These are phyloP conservation scores for Ramphastos sulfuratus DNA, from an alignment of 2,113 vertebrate species.

Conservation along the genomic window DNA sequence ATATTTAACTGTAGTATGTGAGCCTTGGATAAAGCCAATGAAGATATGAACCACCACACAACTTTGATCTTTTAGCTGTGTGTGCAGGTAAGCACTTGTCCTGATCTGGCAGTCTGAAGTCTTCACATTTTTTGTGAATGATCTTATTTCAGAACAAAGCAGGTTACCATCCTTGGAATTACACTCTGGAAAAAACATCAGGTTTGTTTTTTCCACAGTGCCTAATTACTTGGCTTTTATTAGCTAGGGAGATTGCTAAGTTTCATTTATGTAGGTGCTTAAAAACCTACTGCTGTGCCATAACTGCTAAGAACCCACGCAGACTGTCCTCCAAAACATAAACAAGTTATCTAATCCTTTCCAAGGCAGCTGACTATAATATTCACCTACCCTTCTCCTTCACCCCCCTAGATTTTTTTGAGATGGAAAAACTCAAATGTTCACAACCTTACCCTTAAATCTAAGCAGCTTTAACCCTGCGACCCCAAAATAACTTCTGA, in stretches of 20 bases:
- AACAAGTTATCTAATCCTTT: not conserved
- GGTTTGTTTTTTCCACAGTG: not conserved
- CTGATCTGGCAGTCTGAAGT: not conserved
- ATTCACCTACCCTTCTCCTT: too few species aligned
- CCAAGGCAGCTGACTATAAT: not conserved
- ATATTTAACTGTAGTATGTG: not conserved
- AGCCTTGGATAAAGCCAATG: not conserved
- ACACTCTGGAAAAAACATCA: not conserved
- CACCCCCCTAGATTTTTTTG: not conserved
- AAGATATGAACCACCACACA: not conserved
- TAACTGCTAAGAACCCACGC: not conserved
- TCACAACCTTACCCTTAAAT: not conserved
- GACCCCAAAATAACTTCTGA: not conserved
- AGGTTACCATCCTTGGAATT: not conserved
- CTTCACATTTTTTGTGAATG: not conserved
- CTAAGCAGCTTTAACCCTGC: not conserved
- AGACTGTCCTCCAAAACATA: not conserved
- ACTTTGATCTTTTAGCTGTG: not conserved
- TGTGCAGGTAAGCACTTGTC: not conserved
- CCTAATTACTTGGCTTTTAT: not conserved
- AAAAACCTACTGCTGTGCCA: not conserved
- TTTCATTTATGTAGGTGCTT: not conserved
- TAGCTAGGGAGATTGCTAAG: not conserved
- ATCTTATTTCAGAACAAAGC: not conserved
- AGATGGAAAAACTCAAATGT: not conserved